Evolutionary conservation across 1,140 invertebrate genomes (phyloP).

Genomic region (Phocides pigmalion): DNA sequence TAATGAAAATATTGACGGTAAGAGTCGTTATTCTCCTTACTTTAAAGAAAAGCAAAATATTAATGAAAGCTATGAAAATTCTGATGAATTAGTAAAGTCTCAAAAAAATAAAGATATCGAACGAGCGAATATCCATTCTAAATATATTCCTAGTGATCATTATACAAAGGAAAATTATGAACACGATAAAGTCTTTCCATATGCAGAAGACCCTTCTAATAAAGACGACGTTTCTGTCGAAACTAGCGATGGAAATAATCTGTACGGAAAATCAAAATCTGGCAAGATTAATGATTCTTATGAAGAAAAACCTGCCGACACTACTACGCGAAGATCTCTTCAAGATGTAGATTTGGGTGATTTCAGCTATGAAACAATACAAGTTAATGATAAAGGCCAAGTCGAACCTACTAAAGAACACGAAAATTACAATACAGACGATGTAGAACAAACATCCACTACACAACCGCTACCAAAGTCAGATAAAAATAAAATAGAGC

Average conservation of each 20-base stretch:
- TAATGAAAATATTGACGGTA: constrained; percentile 33
- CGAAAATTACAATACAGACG: constrained; percentile 25
- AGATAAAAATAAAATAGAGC: constrained; percentile 6
- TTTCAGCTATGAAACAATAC: constrained; percentile 58
- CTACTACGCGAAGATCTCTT: constrained; percentile 19
- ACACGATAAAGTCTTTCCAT: background rate
- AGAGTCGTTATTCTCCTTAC: background rate
- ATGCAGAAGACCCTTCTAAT: constrained; percentile 2
- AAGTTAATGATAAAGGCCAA: constrained; percentile 47
- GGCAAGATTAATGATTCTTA: constrained; percentile 19
- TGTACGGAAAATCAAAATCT: background rate
- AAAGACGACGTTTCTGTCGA: constrained; percentile 18
- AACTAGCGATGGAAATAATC: constrained; percentile 17
- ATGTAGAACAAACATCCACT: background rate
- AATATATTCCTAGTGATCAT: constrained; percentile 23
- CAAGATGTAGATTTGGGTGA: constrained; percentile 54
- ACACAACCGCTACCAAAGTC: background rate
- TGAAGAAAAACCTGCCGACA: constrained; percentile 17
- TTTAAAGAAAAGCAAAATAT: constrained; percentile 13
- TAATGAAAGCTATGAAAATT: constrained; percentile 40
- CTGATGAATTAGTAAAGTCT: background rate
- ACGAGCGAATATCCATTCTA: background rate
- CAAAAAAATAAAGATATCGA: background rate
- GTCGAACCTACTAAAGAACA: constrained; percentile 43
- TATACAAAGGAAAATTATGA: constrained; percentile 14